These are phyloP conservation scores for Macropus fuliginosus DNA, from an alignment of 2,797 vertebrate species.

Conservation along the genomic window DNA sequence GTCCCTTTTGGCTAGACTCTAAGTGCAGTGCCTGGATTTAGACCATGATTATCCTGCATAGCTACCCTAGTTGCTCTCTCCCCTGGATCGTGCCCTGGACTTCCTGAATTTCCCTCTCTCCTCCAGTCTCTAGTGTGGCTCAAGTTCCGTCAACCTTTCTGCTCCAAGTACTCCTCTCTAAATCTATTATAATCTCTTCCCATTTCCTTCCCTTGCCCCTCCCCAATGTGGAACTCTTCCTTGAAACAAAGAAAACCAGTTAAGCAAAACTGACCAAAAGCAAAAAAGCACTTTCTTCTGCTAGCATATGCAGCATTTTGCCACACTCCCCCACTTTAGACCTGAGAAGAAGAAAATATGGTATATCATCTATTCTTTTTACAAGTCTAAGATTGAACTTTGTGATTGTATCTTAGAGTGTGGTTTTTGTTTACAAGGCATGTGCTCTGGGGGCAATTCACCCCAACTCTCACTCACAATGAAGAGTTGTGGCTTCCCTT, in stretches of 20 bases:
- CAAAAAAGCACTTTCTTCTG: background rate
- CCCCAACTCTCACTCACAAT: background rate
- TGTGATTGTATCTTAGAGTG: background rate
- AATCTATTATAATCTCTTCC: conserved; percentile 10
- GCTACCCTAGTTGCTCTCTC: background rate
- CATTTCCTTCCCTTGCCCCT: background rate
- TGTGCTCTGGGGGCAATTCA: background rate
- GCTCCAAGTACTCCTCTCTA: background rate
- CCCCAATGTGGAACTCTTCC: background rate
- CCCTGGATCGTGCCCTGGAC: background rate
- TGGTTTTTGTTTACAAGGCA: background rate
- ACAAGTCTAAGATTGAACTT: background rate
- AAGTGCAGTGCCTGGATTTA: background rate
- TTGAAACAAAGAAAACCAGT: background rate
- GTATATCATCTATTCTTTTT: background rate
- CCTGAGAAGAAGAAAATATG: background rate
- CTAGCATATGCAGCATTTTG: background rate
- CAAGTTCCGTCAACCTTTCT: background rate
- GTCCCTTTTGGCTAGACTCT: background rate
- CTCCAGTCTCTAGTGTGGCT: background rate
- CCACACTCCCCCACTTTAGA: background rate
- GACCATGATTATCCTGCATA: background rate
- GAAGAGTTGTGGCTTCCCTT: background rate
- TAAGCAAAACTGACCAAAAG: background rate
- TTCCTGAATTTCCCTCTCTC: background rate